Conservation (phyloP, 2,113 vertebrate species). For the Misgurnus mizolepis region DNA sequence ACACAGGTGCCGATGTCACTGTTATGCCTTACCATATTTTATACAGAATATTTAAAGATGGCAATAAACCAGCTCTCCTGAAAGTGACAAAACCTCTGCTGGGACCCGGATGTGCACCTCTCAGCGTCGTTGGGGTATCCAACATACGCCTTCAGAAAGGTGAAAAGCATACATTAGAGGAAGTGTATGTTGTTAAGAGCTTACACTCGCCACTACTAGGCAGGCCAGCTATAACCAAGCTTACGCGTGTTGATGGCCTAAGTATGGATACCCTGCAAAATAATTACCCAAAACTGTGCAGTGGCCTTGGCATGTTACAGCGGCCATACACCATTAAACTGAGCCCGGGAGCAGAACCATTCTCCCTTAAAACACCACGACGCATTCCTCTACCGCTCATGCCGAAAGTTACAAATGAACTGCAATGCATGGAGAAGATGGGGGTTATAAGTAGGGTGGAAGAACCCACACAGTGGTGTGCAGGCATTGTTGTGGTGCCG, state of each 20-base stretch:
- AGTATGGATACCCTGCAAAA: background rate
- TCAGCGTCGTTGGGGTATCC: background rate
- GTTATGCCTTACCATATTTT: conserved; percentile 13
- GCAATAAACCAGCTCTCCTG: background rate
- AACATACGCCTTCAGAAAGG: background rate
- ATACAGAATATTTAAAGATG: background rate
- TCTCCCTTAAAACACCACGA: background rate
- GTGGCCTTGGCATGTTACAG: background rate
- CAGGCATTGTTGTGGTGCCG: conserved; percentile 16
- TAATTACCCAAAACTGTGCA: background rate
- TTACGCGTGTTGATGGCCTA: background rate
- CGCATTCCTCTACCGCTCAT: background rate
- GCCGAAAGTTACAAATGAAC: background rate
- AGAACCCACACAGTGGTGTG: background rate
- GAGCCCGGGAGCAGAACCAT: background rate
- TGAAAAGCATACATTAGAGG: background rate
- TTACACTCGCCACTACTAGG: too few relatives aligned
- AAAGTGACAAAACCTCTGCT: conserved; percentile 8
- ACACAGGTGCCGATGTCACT: conserved; percentile 10
- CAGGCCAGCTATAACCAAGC: background rate
- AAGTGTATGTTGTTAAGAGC: too few relatives aligned
- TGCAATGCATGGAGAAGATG: background rate
- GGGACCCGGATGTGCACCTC: background rate
- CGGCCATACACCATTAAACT: background rate
- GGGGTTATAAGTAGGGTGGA: background rate